Evolutionary conservation across 2,888 invertebrate genomes (phyloP).

Genomic region (Stegophylla sp.): DNA sequence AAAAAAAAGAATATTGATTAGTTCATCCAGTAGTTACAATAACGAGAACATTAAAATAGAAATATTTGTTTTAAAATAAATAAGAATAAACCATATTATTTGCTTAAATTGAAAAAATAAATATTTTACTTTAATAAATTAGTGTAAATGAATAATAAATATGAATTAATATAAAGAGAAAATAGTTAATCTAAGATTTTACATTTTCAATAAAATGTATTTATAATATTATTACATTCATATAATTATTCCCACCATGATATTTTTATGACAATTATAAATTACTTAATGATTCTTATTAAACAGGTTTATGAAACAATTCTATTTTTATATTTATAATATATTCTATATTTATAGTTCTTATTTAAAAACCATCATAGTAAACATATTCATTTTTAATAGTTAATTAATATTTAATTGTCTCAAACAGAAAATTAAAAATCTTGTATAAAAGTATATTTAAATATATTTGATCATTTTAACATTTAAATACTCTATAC

Average conservation of each 20-base stretch:
- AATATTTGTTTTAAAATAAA: background rate
- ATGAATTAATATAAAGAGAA: background rate
- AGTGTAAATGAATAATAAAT: background rate
- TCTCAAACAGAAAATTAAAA: background rate
- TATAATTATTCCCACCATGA: no score
- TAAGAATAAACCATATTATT: background rate
- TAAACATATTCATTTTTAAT: no score
- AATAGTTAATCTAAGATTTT: background rate
- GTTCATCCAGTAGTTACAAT: slow-evolving; percentile 13
- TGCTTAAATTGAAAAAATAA: no score
- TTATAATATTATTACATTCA: no score
- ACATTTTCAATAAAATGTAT: background rate
- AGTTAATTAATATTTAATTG: background rate
- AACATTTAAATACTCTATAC: no score
- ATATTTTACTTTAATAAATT: background rate
- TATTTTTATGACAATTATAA: no score
- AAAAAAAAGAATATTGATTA: slow-evolving; percentile 53
- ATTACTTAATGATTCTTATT: no score
- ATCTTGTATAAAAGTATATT: background rate
- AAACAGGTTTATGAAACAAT: no score
- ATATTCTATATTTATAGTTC: no score
- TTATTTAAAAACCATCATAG: no score
- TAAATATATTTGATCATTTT: background rate
- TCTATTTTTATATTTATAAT: no score
- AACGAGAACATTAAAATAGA: background rate